A percentile compares a stretch with the other conserved stretches of the same genome.
phyloP scores from a whole-genome alignment of 1,140 invertebrate species.

The Drosophila saltans region DNA sequence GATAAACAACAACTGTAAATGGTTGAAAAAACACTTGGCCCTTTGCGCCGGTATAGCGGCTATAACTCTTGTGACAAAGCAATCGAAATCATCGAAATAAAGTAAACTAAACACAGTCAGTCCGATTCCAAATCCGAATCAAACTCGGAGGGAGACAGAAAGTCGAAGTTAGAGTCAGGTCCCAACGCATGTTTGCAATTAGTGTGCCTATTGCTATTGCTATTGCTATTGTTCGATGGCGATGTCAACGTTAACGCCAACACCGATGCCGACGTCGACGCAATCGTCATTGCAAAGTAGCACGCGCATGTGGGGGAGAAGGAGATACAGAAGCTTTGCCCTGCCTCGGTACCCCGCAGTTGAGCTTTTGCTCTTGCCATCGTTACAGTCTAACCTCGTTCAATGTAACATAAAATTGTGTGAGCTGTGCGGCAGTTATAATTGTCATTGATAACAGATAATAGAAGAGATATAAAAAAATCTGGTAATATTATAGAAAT shows the following conservation, averaged over 20 bases:
- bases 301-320: conserved; percentile 46
- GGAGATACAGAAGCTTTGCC: not conserved
- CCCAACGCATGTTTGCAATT: conserved; percentile 75
- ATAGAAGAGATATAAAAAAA: not conserved
- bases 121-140: not conserved
- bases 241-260: conserved; percentile 25
- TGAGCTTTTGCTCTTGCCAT: conserved; percentile 10
- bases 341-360: conserved; percentile 21
- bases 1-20: conserved; percentile 62
- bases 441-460: not conserved
- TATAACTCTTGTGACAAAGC: conserved; percentile 51
- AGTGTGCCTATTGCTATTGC: conserved; percentile 50
- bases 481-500: not conserved
- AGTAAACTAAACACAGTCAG: conserved; percentile 3
- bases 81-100: conserved; percentile 12
- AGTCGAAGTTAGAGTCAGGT: conserved; percentile 32
- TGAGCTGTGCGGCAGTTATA: not conserved
- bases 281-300: conserved; percentile 47
- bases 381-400: conserved; percentile 14
- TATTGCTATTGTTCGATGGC: conserved; percentile 5
- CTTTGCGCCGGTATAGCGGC: conserved; percentile 34
- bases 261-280: conserved; percentile 36
- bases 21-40: conserved; percentile 60
- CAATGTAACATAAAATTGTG: not conserved
- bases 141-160: not conserved